Conservation (phyloP, 2,888 invertebrate genomes). For the Melanargia galathea region DNA sequence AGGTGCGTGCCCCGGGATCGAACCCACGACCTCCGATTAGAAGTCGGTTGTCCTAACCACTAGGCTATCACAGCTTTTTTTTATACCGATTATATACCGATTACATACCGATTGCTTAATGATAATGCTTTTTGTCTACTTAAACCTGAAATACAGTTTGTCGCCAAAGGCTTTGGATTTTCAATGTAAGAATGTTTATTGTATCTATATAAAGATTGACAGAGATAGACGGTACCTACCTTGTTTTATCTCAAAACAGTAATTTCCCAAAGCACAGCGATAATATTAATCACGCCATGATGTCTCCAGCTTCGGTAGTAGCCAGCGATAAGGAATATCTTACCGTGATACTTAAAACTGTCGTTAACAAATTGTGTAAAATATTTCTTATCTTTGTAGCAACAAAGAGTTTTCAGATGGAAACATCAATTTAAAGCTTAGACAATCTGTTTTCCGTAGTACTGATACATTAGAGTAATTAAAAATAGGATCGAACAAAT, state of each 20-base stretch:
- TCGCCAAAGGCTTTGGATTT: too few species aligned
- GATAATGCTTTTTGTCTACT: too few species aligned
- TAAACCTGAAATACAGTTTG: too few species aligned
- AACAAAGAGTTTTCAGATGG: conserved; percentile 2
- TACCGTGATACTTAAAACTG: conserved; percentile 46
- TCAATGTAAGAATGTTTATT: too few species aligned
- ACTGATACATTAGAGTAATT: conserved; percentile 10
- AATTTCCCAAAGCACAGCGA: conserved; percentile 23
- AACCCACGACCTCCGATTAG: too few species aligned
- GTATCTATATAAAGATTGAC: too few species aligned
- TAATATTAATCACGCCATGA: conserved; percentile 46
- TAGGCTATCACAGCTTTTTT: too few species aligned
- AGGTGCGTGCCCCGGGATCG: too few species aligned
- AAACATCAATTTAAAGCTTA: conserved; percentile 20
- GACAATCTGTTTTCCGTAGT: neutral
- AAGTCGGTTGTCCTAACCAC: too few species aligned
- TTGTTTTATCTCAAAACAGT: conserved; percentile 7
- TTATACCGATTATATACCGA: too few species aligned
- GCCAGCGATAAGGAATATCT: conserved; percentile 50
- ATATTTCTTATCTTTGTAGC: conserved; percentile 21
- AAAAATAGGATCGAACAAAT: neutral
- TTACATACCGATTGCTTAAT: too few species aligned
- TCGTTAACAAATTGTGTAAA: conserved; percentile 43
- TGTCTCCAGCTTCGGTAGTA: conserved; percentile 48
- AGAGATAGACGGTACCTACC: too few species aligned